These are phyloP conservation scores for Pollenia labialis DNA, from an alignment of 2,888 invertebrate genomes.

Conservation along the genomic window DNA sequence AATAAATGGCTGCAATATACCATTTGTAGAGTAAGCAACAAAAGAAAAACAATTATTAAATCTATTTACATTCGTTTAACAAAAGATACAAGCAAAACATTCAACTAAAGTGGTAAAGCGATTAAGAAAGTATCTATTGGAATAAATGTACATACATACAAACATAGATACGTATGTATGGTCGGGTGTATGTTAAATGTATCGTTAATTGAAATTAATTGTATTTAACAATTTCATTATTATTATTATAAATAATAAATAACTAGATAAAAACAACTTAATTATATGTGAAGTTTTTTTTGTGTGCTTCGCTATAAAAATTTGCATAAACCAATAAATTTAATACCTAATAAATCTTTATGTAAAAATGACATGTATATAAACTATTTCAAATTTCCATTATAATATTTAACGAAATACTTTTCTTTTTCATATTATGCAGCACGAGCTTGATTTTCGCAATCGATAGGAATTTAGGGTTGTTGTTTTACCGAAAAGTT, in stretches of 20 bases:
- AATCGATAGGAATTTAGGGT: no score
- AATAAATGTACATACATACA: neutral
- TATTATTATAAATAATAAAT: constrained; percentile 35
- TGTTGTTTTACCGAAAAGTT: no score
- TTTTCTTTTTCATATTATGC: no score
- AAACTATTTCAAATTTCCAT: no score
- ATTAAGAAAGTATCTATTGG: neutral
- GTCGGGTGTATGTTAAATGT: constrained; percentile 2
- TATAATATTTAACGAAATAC: no score
- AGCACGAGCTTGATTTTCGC: neutral
- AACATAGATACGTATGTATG: neutral
- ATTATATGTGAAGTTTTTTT: constrained; percentile 38
- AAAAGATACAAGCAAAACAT: constrained; percentile 2
- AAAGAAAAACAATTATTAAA: neutral
- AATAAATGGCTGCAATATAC: no score
- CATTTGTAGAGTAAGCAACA: neutral
- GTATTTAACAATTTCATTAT: constrained; percentile 62
- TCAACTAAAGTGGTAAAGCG: constrained; percentile 7
- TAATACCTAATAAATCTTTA: constrained; percentile 3
- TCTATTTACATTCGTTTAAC: neutral
- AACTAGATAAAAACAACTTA: constrained; percentile 52
- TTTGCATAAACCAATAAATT: neutral
- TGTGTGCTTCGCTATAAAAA: constrained; percentile 15
- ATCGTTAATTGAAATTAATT: constrained; percentile 62
- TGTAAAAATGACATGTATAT: no score